Evolutionary conservation across 2,113 vertebrate genomes (phyloP), one percentile per base, ranked within the genome.

Genomic region (Muscicapa adusta): DNA sequence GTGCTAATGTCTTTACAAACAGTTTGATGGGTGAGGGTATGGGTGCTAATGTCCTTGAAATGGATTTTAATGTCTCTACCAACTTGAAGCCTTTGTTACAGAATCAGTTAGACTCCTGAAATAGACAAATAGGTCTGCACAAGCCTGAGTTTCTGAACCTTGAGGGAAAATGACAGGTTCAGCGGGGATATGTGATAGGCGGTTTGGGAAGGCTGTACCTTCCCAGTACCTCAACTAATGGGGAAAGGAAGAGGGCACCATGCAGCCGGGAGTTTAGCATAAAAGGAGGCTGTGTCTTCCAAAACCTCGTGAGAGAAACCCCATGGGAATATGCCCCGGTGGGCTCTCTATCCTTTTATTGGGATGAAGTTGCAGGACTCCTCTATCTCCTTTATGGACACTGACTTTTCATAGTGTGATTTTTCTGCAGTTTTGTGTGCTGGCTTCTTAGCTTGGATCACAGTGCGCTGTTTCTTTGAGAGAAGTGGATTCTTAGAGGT

Each of bases 221-320:
- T 28, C 58, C n/a, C 5, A 5, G 7, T 56, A 17, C 50, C 42
- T 56, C 29, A 65, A 60, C 29, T 40, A 24, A 2, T 1, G 8
- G 29, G 8, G 8, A 57, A 19, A 40, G 50, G 29, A 65, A 40
- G 42, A 65, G 29, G 18, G 18, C 42, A 40, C 2, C 18, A 3
- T 10, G n/a, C 1, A 1, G 22, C n/a, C 0, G 0, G n/a, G n/a
- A 38, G 3, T 47, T 34, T 38, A 9, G 48, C n/a, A 6, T n/a
- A 18, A 47, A 63, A 56, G 50, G 40, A 56, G 18, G 18, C 9
- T 28, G 7, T 2, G 6, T 11, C 12, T 14, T 56, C 23, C 7
- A 4, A 65, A 57, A 29, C 42, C 34, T 48, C 2, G 10, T 10
- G n/a, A 29, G 42, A n/a, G 34, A 56, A 54, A 24, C 15, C 12